Base-by-base conservation (phyloP, 2,113 vertebrate species). In the Ageneiosus marmoratus region DNA sequence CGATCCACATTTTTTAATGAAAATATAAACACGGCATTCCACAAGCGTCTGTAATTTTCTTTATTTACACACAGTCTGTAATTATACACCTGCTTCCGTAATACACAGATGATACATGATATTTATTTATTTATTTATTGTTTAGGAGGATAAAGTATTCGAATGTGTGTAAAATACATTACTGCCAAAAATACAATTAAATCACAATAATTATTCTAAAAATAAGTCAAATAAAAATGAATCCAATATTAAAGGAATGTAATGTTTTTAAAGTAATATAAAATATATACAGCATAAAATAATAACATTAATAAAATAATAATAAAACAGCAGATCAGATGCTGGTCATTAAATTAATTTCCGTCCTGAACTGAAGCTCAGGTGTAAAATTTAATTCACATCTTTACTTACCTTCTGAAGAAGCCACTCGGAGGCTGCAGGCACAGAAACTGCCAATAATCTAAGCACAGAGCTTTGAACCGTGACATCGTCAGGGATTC, bases 371-470 rank as follows among this genome's bases (percentile, higher is more conserved):
- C 4, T 78, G 11, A 78, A 44, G 13, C n/a, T 60, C 22, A 0
- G 22, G 16, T 53, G 32, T 5, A 55, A 24, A 16, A 70, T 53
- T 51, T 53, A 44, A 46, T 12, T 51, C 29, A 37, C 8, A 27
- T 29, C 70, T 27, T 86, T 73, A 51, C 96, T 86, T 96, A 99
- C 98, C 97, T 98, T 92, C 95, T 98, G 87, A 97, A 98, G 92
- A 96, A 95, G 84, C 95, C 96, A 13, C 94, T 96, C 81, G 96
- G 95, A 8, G 97, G 97, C 91, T 98, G 97, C 82, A 99, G 92
- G 90, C 98, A 99, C 84, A 99, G 92, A 87, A 99, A 96, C 88
- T 98, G 97, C 97, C 97, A 99, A 89, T 98, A 99, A 95, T 99
- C 98, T 94, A 98, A 93, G 92, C 98, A 99, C 87, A 98, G 96